Conservation (phyloP, 2,888 invertebrate genomes). For the Emmelina monodactyla region DNA sequence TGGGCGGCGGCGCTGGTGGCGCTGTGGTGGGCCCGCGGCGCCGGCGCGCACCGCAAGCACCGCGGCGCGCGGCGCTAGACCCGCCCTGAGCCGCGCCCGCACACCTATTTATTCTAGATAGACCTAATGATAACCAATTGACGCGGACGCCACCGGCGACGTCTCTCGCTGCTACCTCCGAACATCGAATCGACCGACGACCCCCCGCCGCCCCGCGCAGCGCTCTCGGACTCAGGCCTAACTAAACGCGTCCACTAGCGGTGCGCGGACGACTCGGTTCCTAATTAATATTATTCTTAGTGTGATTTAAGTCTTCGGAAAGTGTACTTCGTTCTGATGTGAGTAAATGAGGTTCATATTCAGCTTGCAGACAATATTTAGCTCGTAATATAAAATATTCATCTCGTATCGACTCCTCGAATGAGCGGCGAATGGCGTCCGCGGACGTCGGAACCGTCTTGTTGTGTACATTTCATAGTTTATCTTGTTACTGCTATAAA, state of each 20-base stretch:
- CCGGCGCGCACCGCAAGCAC: constrained; percentile 54
- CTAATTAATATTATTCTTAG: too few species aligned
- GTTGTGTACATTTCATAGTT: neutral
- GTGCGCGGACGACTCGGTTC: constrained; percentile 32
- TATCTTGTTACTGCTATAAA: constrained; percentile 1
- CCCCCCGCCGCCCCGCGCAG: too few species aligned
- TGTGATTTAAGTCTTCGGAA: too few species aligned
- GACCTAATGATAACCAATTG: constrained; percentile 60
- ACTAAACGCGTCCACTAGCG: too few species aligned
- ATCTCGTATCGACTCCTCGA: neutral
- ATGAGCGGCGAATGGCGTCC: neutral
- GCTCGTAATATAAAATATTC: neutral
- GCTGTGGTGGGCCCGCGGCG: constrained; percentile 32
- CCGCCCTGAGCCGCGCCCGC: constrained; percentile 45
- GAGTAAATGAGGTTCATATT: too few species aligned
- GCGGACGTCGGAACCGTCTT: neutral
- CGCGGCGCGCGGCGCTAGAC: constrained; percentile 65
- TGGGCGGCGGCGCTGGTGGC: constrained; percentile 42
- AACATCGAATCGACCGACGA: too few species aligned
- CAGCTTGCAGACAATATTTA: neutral
- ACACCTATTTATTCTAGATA: constrained; percentile 59
- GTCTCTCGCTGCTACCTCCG: too few species aligned
- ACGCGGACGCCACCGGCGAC: constrained; percentile 36
- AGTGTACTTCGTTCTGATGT: too few species aligned
- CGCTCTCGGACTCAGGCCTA: too few species aligned